These are phyloP conservation scores for Orcinus orca DNA, from an alignment of 2,113 vertebrate species.

Conservation along the genomic window DNA sequence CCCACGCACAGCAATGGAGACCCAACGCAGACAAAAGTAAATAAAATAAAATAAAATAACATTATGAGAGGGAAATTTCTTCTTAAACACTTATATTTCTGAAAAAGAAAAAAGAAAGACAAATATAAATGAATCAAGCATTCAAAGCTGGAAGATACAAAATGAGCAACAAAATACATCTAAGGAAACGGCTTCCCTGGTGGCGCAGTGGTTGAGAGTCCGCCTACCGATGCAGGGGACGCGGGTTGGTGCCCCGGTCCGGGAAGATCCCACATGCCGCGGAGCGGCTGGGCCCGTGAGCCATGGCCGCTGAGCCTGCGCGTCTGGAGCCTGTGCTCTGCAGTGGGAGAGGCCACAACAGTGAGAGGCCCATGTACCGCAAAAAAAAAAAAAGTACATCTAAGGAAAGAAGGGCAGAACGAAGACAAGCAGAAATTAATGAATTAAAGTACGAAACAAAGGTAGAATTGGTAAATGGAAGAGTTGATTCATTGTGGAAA, in stretches of 20 bases:
- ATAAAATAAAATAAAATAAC: no score
- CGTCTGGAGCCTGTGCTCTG: no score
- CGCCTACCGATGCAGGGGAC: no score
- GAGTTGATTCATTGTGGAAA: not conserved
- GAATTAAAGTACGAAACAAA: not conserved
- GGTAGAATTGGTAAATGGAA: not conserved
- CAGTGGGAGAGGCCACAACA: no score
- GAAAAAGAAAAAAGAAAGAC: slow-evolving; percentile 11
- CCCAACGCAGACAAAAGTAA: no score
- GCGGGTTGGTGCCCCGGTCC: no score
- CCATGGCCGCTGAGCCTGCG: no score
- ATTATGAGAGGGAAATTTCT: not conserved
- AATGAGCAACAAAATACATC: not conserved
- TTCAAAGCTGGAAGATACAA: not conserved
- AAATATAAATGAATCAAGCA: not conserved
- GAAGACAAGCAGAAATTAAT: slow-evolving; percentile 20
- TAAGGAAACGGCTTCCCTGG: not conserved
- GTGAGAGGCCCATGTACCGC: no score
- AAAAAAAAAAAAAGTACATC: not conserved
- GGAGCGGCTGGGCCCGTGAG: no score
- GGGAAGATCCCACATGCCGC: no score
- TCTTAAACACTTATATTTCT: not conserved
- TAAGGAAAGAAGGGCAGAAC: not conserved
- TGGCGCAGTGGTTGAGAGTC: no score
- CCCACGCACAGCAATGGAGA: no score